Conservation (phyloP, 2,888 invertebrate genomes). For the Magallana nippona region DNA sequence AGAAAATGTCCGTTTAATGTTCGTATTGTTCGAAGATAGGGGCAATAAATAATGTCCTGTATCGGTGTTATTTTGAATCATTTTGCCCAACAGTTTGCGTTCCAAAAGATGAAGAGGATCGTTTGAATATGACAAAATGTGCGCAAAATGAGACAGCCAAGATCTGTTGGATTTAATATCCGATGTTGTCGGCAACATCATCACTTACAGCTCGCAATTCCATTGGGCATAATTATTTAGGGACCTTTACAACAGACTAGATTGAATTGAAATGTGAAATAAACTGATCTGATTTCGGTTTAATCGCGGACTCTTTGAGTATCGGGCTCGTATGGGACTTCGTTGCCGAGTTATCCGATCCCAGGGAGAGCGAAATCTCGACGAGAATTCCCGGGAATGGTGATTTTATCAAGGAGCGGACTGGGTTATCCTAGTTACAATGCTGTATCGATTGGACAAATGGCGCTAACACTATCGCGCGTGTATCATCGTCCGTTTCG, state of each 20-base stretch:
- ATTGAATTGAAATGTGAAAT: slow-evolving; percentile 49
- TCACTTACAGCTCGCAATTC: slow-evolving; percentile 41
- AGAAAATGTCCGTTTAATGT: neutral
- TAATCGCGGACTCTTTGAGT: slow-evolving; percentile 45
- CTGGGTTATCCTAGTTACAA: slow-evolving; percentile 47
- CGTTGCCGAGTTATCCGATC: slow-evolving; percentile 47
- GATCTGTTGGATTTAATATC: neutral
- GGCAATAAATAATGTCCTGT: neutral
- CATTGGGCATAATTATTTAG: slow-evolving; percentile 51
- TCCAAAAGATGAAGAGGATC: slow-evolving; percentile 13
- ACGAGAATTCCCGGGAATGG: slow-evolving; percentile 40
- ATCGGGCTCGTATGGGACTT: slow-evolving; percentile 40
- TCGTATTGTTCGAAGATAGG: neutral
- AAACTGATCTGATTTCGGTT: slow-evolving; percentile 53
- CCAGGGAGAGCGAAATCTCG: slow-evolving; percentile 41
- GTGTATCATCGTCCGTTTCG: slow-evolving; percentile 49
- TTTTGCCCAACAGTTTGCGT: slow-evolving; percentile 20
- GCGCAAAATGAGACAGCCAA: slow-evolving; percentile 19
- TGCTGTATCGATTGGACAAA: slow-evolving; percentile 45
- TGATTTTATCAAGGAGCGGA: slow-evolving; percentile 45
- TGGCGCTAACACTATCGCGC: slow-evolving; percentile 45
- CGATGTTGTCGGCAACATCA: slow-evolving; percentile 28
- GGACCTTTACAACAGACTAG: slow-evolving; percentile 46
- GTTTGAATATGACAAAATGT: slow-evolving; percentile 27
- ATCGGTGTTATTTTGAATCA: neutral